Base-by-base conservation (phyloP, 2,113 vertebrate species). In the Podilymbus podiceps region DNA sequence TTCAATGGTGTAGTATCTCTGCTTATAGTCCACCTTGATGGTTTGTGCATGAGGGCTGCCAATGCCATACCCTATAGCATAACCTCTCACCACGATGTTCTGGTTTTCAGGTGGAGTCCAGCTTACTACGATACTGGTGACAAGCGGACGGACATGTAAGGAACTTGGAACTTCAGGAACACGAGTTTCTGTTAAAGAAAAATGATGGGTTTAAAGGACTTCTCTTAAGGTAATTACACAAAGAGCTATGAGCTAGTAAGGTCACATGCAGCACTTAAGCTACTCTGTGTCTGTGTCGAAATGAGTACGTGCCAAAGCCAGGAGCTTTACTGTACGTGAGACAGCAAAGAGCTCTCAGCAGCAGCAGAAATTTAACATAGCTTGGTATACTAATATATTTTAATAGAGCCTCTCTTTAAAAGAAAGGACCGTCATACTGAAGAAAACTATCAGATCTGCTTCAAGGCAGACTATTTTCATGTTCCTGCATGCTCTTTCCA, bases 51-150 rank as follows among this genome's bases (percentile, higher is more conserved):
- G 99, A 22, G 99, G 99, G 59, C 99, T 99, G 84, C 99, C 99
- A 12, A 99, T 98, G 75, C 99, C 99, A 2, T 99, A 99, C 38
- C 99, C 99, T 23, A 99, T 99, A 11, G 98, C 98, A 30, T 99
- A 99, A 24, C 99, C 99, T 38, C 99, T 98, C 75, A 99, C 99
- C 96, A 99, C 99, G 4, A 99, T 99, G 96, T 99, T 99, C 98
- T 99, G 99, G 97, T 99, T 99, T 97, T 99, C 99, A 0, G 99
- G 99, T 0, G 99, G 99, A 5, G 99, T 99, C 99, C 99, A 99
- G 97, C 99, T 99, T 28, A 99, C 99, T 31, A 99, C 99, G 4
- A 99, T 99, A 81, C 99, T 99, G 92, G 98, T 99, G 81, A 99
- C 98, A 38, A 99, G 98, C 0, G 99, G 98, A 3, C 99, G 99